These are phyloP conservation scores for Apodemus sylvaticus DNA, from an alignment of 2,113 vertebrate species.

Conservation along the genomic window DNA sequence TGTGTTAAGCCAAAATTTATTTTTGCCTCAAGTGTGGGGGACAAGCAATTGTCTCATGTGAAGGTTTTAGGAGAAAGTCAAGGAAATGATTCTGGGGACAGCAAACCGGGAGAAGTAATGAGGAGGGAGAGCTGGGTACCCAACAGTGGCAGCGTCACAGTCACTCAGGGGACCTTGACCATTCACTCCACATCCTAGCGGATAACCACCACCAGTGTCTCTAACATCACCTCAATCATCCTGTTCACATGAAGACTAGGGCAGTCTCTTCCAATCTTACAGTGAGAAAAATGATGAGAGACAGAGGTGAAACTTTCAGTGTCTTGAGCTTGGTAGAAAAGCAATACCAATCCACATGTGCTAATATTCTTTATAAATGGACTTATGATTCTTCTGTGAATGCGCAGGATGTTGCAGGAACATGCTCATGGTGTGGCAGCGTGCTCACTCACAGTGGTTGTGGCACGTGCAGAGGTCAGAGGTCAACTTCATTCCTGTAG, in stretches of 20 bases:
- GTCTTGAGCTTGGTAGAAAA: not conserved
- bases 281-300: not conserved
- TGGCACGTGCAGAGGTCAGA: not conserved
- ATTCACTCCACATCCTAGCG: not conserved
- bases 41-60: not conserved
- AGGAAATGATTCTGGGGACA: not conserved
- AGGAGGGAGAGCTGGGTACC: not conserved
- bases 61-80: not conserved
- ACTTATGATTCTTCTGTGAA: too few relatives aligned
- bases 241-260: not conserved
- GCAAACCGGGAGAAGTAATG: not conserved
- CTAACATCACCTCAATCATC: not conserved
- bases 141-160: not conserved
- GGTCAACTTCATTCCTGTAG: not conserved
- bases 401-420: too few relatives aligned
- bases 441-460: too few relatives aligned
- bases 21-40: not conserved
- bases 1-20: constrained; percentile 9
- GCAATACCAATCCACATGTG: not conserved
- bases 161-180: constrained; percentile 6
- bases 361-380: not conserved
- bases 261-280: not conserved
- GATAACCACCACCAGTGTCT: not conserved
- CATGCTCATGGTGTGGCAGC: not conserved
- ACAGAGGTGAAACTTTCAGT: not conserved